Base-by-base conservation (phyloP, 2,797 vertebrate species). In the Spinibarbus caldwelli region DNA sequence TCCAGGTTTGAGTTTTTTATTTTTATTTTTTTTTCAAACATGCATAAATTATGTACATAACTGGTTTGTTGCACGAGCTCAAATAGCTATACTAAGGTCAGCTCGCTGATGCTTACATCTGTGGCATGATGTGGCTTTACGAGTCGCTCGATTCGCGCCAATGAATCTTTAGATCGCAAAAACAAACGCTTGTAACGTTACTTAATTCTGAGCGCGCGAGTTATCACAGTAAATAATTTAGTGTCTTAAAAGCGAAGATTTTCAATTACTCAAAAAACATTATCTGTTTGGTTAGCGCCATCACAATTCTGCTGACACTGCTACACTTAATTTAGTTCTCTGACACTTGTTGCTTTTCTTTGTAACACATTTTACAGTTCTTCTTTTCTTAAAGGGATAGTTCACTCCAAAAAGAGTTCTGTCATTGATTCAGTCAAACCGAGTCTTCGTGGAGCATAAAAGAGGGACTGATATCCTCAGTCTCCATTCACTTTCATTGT, bases 1-100 rank as follows among this genome's bases (percentile, higher is more conserved):
- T 89, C 75, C 91, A 95, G 94, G 94, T 95, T 15, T 77, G 78
- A 19, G 14, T 21, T 34, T 26, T 21, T 36, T 45, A 12, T 43
- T 12, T 54, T 31, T 2, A 2, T 38, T 23, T 29, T 29, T 26
- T 54, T 38, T 26, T 29, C 17, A 9, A 43, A 34, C 23, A 75
- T 14, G 0, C 6, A 21, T 21, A 9, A 17, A 41, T 21, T 71
- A 5, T 36, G 5, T 52, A 11, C 6, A 54, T 47, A 47, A 26
- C 36, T 17, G 2, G 8, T 70, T 3, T n/a, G 15, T 23, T 45
- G 34, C 26, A 15, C 17, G 36, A 31, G 52, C 26, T 10, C 2
- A n/a, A 36, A 6, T 62, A 43, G 38, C 21, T 67, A 23, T 26
- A 26, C 54, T 57, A 19, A 79, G 15, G 26, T 14, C 21, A 45